These are phyloP conservation scores for Petrolisthes manimaculis DNA, from an alignment of 2,888 invertebrate species.

Conservation along the genomic window DNA sequence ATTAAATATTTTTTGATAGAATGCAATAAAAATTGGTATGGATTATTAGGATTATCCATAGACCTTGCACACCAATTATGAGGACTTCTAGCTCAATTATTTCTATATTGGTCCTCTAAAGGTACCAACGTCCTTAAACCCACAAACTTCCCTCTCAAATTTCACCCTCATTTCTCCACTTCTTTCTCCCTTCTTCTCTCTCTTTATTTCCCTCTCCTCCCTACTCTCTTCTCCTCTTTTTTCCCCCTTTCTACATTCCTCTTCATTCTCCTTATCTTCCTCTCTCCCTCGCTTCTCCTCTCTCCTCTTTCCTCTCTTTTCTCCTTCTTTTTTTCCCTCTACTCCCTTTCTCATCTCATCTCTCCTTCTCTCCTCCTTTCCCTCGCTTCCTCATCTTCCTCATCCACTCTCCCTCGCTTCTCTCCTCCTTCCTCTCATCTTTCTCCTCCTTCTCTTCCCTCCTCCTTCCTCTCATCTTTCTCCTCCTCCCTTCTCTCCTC, in stretches of 20 bases:
- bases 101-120: too few relatives aligned
- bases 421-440: neutral
- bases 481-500: neutral
- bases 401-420: neutral
- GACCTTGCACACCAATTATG: too few relatives aligned
- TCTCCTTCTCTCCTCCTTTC: neutral
- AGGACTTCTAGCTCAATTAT: too few relatives aligned
- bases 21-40: too few relatives aligned
- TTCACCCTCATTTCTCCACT: neutral
- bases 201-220: constrained; percentile 18
- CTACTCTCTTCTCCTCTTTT: constrained; percentile 31
- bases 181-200: constrained; percentile 14
- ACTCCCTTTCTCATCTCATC: neutral
- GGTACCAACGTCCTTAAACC: too few relatives aligned
- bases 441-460: neutral
- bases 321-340: constrained; percentile 17
- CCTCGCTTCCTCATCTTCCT: neutral
- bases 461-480: neutral
- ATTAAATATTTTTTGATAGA: too few relatives aligned
- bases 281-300: neutral
- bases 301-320: neutral
- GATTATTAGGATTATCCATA: too few relatives aligned
- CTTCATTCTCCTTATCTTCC: neutral
- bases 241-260: neutral
- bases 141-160: neutral